Conservation (phyloP, 2,797 vertebrate species). For the Falco columbarius region DNA sequence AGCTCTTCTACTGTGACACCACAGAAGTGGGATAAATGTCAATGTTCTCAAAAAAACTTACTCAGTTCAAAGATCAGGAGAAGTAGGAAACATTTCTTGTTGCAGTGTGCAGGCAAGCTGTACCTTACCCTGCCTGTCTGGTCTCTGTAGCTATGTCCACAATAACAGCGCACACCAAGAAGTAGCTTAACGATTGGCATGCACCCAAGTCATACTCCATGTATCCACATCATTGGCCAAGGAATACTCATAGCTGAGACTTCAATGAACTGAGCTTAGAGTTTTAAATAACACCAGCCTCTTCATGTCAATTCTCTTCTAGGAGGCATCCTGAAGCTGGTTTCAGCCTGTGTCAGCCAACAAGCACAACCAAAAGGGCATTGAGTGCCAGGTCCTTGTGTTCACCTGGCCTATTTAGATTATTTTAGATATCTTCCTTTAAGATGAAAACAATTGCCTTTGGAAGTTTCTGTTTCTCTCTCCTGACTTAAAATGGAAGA, state of each 20-base stretch:
- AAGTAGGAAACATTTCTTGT: neutral
- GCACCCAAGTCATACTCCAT: neutral
- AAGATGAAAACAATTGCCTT: neutral
- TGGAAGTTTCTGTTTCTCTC: neutral
- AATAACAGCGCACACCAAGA: neutral
- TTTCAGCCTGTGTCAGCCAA: neutral
- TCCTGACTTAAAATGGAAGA: neutral
- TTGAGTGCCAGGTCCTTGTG: neutral
- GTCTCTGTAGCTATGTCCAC: neutral
- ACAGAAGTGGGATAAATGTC: neutral
- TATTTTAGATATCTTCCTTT: neutral
- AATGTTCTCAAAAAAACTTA: neutral
- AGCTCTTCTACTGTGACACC: rapidly evolving
- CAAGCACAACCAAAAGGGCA: neutral
- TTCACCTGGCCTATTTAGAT: neutral
- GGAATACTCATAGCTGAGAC: neutral
- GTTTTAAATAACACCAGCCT: neutral
- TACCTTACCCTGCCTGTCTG: neutral
- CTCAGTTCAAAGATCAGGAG: neutral
- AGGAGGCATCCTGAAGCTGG: neutral
- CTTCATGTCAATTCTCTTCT: neutral
- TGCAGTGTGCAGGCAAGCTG: neutral
- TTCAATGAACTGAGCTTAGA: neutral
- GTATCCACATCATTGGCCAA: neutral
- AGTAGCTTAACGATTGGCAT: neutral